Percentiles rank a stretch among this genome's conserved stretches.
phyloP scores from a whole-genome alignment of 2,113 vertebrate genomes.

The Turdus rufiventris region DNA sequence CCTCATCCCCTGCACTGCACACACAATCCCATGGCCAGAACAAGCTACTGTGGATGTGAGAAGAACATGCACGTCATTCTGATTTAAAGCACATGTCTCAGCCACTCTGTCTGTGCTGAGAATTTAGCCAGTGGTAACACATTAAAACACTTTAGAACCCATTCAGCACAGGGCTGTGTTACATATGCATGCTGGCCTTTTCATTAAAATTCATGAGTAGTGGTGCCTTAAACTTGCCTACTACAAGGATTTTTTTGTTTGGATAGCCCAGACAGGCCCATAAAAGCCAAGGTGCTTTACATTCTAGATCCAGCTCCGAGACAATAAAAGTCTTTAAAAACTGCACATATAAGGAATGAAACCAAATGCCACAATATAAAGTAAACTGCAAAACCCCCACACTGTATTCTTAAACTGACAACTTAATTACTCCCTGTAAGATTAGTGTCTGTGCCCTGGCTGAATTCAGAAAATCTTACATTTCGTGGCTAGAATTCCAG shows the following conservation, averaged over 20 bases:
- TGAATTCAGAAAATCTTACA: not conserved
- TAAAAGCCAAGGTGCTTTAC: not conserved
- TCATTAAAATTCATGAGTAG: constrained; percentile 9
- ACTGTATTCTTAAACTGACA: constrained; percentile 21
- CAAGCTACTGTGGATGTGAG: not conserved
- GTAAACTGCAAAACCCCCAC: not conserved
- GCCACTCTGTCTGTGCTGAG: not conserved
- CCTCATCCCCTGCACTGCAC: not conserved
- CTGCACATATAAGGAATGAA: not conserved
- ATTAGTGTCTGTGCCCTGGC: not conserved
- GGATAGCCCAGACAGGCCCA: not conserved
- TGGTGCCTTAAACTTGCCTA: not conserved
- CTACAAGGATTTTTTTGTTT: constrained; percentile 45
- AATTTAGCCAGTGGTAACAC: not conserved
- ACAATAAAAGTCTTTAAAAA: constrained; percentile 23
- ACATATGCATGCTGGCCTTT: not conserved
- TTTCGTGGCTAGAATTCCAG: constrained; percentile 23
- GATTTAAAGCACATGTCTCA: constrained; percentile 27
- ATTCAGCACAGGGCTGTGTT: not conserved
- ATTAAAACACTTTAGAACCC: not conserved
- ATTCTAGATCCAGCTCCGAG: not conserved
- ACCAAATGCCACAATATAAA: constrained; percentile 11
- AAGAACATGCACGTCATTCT: not conserved
- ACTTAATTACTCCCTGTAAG: constrained; percentile 15
- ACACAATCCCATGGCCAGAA: not conserved